Base-by-base conservation (phyloP, 2,888 invertebrate genomes). In the Amphipyra berbera region DNA sequence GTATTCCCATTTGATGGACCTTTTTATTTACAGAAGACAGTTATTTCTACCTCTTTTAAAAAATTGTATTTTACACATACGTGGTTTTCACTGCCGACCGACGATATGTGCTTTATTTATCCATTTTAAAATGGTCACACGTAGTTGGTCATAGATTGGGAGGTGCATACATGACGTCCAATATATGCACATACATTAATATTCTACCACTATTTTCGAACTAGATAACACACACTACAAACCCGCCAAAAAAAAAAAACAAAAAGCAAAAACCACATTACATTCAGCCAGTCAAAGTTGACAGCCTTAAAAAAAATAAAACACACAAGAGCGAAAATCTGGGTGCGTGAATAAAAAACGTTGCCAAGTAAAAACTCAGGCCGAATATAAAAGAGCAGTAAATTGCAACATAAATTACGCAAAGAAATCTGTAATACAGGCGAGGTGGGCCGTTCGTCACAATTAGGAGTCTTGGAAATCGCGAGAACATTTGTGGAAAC, bases 371-470 rank as follows among this genome's bases (percentile, higher is more conserved):
- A 80, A 79, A 73, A 71, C 63, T 64, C 68, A 60, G 14, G 52
- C 38, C 61, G 71, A 66, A 81, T 80, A 82, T 81, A 83, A 82
- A 82, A 86, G 86, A 78, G 79, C 78, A 82, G 85, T 86, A 88
- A 90, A 90, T 90, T 89, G 88, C 86, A 82, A 86, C 86, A 90
- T 90, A 90, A 90, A 90, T 90, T 82, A 89, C 85, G 73, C 78
- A 84, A 88, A 86, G 88, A 87, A 90, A 88, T 88, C 88, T 86
- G 88, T 90, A 89, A 89, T 89, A 88, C 87, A 83, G 82, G 65
- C 75, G 73, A 78, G 77, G 78, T 76, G 73, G 66, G 81, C 83
- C 82, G 88, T 90, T 89, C 84, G 86, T 91, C 90, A 90, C 90
- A 90, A 91, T 91, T 91, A 90, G 77, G 76, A 78, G 77, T 57